Evolutionary conservation across 2,888 invertebrate genomes (phyloP).

Genomic region (Petrolisthes cinctipes): DNA sequence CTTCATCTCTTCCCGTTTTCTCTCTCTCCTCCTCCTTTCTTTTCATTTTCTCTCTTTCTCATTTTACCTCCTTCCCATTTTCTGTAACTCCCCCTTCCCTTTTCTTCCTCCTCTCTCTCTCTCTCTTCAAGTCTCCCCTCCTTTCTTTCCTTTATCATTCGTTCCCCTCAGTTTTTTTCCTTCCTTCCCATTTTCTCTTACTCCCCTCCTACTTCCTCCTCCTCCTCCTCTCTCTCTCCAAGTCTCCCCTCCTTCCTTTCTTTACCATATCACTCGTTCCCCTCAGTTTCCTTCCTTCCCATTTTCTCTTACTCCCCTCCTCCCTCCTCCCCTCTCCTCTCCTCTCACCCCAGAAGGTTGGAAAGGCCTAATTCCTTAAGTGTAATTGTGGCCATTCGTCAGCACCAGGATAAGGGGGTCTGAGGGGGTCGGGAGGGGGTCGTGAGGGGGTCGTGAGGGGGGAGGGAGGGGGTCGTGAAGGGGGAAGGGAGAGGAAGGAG

Average conservation of each 20-base stretch:
- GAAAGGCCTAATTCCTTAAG: slow-evolving; percentile 28
- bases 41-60: not conserved
- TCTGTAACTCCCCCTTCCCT: not conserved
- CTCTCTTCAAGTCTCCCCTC: not conserved
- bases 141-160: not conserved
- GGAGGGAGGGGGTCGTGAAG: not conserved
- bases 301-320: not conserved
- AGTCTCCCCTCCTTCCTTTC: not conserved
- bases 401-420: slow-evolving; percentile 4
- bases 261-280: not conserved
- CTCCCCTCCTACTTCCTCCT: not conserved
- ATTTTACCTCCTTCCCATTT: not conserved
- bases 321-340: not conserved
- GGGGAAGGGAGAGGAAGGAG: slow-evolving; percentile 5
- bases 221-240: not conserved
- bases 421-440: not conserved
- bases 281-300: not conserved
- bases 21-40: not conserved
- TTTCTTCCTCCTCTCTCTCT: not conserved
- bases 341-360: not conserved
- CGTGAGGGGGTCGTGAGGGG: slow-evolving; percentile 12
- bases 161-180: not conserved
- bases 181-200: not conserved
- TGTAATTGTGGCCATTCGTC: slow-evolving; percentile 19
- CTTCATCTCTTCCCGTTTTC: not conserved